Percentiles rank a stretch among this genome's conserved stretches.
phyloP scores from a whole-genome alignment of 1,140 invertebrate species.

The Araneus ventricosus region DNA sequence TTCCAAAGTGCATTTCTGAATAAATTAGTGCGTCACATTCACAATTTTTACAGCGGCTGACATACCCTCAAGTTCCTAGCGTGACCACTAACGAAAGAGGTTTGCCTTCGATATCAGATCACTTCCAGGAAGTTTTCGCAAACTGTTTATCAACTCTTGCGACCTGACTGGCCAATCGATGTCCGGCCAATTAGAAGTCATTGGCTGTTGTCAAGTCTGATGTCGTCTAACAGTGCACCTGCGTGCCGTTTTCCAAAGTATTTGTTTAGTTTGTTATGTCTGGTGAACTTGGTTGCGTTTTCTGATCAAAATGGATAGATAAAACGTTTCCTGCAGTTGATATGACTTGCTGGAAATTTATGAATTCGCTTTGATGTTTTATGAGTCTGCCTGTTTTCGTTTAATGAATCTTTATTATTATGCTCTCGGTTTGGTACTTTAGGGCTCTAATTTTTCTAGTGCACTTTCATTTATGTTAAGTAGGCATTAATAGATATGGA shows the following conservation, averaged over 20 bases:
- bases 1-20: background rate
- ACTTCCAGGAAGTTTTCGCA: constrained; percentile 53
- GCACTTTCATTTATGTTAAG: too few species aligned
- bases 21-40: background rate
- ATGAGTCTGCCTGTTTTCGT: too few species aligned
- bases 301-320: too few species aligned
- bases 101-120: constrained; percentile 43
- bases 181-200: constrained; percentile 42
- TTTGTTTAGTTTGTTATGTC: too few species aligned
- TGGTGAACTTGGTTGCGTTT: too few species aligned
- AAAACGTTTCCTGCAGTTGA: too few species aligned
- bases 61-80: constrained; percentile 8
- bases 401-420: too few species aligned
- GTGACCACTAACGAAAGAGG: constrained; percentile 45
- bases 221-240: background rate
- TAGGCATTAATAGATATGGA: too few species aligned
- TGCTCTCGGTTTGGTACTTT: too few species aligned
- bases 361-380: too few species aligned
- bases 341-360: too few species aligned
- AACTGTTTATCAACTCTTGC: constrained; percentile 48
- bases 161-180: constrained; percentile 34
- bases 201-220: background rate
- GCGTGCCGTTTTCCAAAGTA: background rate
- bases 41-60: background rate
- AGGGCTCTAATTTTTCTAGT: too few species aligned